Percentiles rank a stretch among this genome's conserved stretches.
phyloP scores from a whole-genome alignment of 2,113 vertebrate species.

The Myotis lucifugus region DNA sequence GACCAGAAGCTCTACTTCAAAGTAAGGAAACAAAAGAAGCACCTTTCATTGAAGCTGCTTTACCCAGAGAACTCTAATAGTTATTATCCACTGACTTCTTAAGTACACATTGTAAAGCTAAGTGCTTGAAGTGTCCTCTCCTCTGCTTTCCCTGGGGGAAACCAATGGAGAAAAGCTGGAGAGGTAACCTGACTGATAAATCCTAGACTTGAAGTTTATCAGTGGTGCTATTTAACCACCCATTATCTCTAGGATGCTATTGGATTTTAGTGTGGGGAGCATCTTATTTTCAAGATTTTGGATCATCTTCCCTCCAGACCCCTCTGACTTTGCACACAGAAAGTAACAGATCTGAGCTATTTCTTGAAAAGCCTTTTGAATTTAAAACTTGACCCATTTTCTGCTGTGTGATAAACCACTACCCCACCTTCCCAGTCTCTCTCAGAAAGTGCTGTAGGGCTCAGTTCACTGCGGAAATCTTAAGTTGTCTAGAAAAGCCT shows the following conservation, averaged over 20 bases:
- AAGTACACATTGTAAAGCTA: constrained; percentile 11
- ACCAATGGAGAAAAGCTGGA: constrained; percentile 27
- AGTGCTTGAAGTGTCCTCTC: constrained; percentile 14
- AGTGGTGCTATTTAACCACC: constrained; percentile 37
- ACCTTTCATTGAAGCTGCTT: constrained; percentile 51
- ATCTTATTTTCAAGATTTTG: constrained; percentile 61
- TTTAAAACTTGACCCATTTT: constrained; percentile 42
- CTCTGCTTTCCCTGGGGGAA: constrained; percentile 40
- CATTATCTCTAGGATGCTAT: constrained; percentile 44
- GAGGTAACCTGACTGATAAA: neutral
- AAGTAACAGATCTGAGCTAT: constrained; percentile 51
- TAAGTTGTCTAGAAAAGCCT: neutral
- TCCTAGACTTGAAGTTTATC: constrained; percentile 57
- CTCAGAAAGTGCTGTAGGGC: neutral
- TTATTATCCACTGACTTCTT: constrained; percentile 34
- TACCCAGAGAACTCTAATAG: constrained; percentile 49
- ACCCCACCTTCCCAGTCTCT: neutral
- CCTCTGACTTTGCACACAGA: constrained; percentile 27
- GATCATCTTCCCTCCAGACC: constrained; percentile 46
- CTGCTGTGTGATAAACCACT: neutral
- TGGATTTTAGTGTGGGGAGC: constrained; percentile 56
- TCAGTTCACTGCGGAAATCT: neutral
- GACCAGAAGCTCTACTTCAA: constrained; percentile 48
- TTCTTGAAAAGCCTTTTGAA: constrained; percentile 52
- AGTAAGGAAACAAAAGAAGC: constrained; percentile 2